Evolutionary conservation across 2,797 vertebrate genomes (phyloP).

Genomic region (Taenioides sp.): DNA sequence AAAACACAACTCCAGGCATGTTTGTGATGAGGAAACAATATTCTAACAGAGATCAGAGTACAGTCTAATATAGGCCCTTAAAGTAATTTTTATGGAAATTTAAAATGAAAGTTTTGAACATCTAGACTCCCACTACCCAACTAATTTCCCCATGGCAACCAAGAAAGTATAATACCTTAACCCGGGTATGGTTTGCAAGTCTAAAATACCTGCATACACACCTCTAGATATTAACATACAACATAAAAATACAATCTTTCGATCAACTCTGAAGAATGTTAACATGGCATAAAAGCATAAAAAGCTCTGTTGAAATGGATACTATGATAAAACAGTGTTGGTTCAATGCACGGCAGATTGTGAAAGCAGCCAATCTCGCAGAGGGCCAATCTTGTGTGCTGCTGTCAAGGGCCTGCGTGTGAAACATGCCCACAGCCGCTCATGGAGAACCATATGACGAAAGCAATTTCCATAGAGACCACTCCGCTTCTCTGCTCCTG

Average conservation of each 20-base stretch:
- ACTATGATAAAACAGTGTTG: constrained; percentile 24
- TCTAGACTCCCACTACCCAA: too few relatives aligned
- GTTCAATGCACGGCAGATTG: constrained; percentile 23
- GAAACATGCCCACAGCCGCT: constrained; percentile 53
- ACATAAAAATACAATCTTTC: not conserved
- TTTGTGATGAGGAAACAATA: too few relatives aligned
- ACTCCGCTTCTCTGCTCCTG: constrained; percentile 43
- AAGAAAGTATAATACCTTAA: not conserved
- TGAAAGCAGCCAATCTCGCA: constrained; percentile 39
- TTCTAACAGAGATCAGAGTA: too few relatives aligned
- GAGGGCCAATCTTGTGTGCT: constrained; percentile 42
- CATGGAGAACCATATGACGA: constrained; percentile 68
- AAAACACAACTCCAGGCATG: too few relatives aligned
- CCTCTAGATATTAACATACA: too few relatives aligned
- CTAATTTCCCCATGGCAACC: not conserved
- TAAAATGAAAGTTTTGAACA: not conserved
- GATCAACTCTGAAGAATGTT: not conserved
- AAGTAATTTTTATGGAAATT: too few relatives aligned
- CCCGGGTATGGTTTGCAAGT: too few relatives aligned
- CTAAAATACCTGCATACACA: too few relatives aligned
- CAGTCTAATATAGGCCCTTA: too few relatives aligned
- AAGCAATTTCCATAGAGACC: constrained; percentile 79
- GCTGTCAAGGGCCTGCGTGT: constrained; percentile 53
- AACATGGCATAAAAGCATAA: not conserved
- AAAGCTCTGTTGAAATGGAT: constrained; percentile 1